A percentile compares a stretch with the other conserved stretches of the same genome.
phyloP scores from a whole-genome alignment of 1,140 invertebrate species.

The Theocolax elegans region DNA sequence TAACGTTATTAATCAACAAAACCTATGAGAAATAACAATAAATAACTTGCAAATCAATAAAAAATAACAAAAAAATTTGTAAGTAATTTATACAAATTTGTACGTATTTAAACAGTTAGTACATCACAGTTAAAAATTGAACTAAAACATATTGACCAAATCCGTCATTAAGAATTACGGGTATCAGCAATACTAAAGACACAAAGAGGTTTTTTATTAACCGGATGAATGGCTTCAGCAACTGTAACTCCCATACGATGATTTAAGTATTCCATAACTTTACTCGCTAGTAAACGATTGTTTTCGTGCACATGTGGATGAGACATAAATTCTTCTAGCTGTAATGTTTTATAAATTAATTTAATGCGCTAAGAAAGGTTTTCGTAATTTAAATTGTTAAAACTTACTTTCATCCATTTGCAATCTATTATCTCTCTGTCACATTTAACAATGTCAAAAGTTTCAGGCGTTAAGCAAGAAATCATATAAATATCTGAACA shows the following conservation, averaged over 20 bases:
- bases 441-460: conserved; percentile 75
- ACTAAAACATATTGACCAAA: background rate
- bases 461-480: conserved; percentile 76
- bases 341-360: conserved; percentile 45
- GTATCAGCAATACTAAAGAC: conserved; percentile 49
- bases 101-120: background rate
- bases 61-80: no score
- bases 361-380: background rate
- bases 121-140: conserved; percentile 32
- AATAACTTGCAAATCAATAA: no score
- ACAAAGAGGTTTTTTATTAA: conserved; percentile 56
- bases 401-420: conserved; percentile 80
- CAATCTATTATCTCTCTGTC: conserved; percentile 80
- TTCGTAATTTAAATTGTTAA: conserved; percentile 4
- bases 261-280: conserved; percentile 74
- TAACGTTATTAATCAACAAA: no score
- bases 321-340: conserved; percentile 77
- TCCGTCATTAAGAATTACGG: background rate
- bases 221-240: conserved; percentile 51
- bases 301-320: conserved; percentile 80
- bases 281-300: conserved; percentile 76
- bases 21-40: no score
- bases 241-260: conserved; percentile 69
- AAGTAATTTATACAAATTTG: conserved; percentile 9
- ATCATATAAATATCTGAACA: conserved; percentile 90